Conservation (phyloP, 2,888 invertebrate species). For the Cremastobaeus sp. region DNA sequence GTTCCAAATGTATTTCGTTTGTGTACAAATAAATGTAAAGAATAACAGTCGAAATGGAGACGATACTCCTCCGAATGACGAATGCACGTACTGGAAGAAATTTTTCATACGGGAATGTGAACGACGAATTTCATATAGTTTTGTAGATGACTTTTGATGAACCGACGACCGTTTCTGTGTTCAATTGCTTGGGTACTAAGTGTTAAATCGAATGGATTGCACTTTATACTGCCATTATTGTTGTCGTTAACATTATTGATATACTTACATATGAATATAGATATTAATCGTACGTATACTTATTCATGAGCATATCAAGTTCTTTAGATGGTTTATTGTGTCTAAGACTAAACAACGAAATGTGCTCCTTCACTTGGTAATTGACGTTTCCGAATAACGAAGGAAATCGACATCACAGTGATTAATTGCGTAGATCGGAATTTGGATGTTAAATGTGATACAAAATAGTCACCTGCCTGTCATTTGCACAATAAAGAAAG, state of each 20-base stretch:
- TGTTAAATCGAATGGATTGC: slow-evolving; percentile 63
- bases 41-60: slow-evolving; percentile 24
- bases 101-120: slow-evolving; percentile 11
- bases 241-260: slow-evolving; percentile 9
- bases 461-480: slow-evolving; percentile 59
- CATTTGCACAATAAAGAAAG: slow-evolving; percentile 55
- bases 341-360: slow-evolving; percentile 40
- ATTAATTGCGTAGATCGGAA: slow-evolving; percentile 54
- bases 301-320: slow-evolving; percentile 3
- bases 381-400: slow-evolving; percentile 33
- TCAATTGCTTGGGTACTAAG: slow-evolving; percentile 48
- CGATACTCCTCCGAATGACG: slow-evolving; percentile 34
- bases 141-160: slow-evolving; percentile 20
- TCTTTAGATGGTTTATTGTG: slow-evolving; percentile 27
- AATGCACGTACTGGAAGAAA: slow-evolving; percentile 53
- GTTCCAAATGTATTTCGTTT: no score
- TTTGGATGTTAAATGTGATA: slow-evolving; percentile 58
- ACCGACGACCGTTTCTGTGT: slow-evolving; percentile 34
- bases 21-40: no score
- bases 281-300: slow-evolving; percentile 5
- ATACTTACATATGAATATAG: slow-evolving; percentile 1
- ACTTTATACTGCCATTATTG: slow-evolving; percentile 56
- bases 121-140: slow-evolving; percentile 20
- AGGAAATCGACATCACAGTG: slow-evolving; percentile 28
- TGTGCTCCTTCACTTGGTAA: slow-evolving; percentile 35